Percentiles rank a stretch among this genome's conserved stretches.
Conservation (phyloP, 2,797 vertebrate species). For the Cryptoprocta ferox region DNA sequence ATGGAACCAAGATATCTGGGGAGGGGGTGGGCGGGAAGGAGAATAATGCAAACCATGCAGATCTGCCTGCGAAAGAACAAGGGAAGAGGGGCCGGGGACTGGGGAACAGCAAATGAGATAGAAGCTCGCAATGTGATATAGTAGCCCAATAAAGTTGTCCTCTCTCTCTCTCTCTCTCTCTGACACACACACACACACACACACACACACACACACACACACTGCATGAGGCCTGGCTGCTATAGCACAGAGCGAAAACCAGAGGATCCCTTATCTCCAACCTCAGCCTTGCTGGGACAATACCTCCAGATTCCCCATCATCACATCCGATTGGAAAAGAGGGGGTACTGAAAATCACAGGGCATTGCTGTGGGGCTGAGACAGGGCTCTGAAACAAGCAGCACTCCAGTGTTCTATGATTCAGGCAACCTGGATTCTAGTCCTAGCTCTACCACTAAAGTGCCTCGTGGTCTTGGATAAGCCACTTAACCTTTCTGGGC, state of each 20-base stretch:
- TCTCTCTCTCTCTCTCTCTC: background rate
- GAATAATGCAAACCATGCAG: slow-evolving; percentile 81
- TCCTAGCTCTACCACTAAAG: background rate
- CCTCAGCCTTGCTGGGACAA: background rate
- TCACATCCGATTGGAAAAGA: background rate
- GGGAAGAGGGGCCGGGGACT: slow-evolving; percentile 45
- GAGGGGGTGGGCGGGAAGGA: slow-evolving; percentile 56
- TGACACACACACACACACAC: background rate
- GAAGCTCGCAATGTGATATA: slow-evolving; percentile 77
- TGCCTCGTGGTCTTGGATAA: background rate
- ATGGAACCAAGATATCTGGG: slow-evolving; percentile 79
- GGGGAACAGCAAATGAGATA: slow-evolving; percentile 75
- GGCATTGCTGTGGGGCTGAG: background rate
- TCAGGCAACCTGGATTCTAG: background rate
- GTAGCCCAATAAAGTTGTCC: slow-evolving; percentile 50
- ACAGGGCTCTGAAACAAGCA: background rate
- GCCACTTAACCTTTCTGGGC: slow-evolving; percentile 15
- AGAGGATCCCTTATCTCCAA: background rate
- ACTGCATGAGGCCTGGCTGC: background rate
- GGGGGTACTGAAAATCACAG: background rate
- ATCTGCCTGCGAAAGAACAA: slow-evolving; percentile 70
- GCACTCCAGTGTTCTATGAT: background rate
- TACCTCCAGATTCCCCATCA: background rate
- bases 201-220: background rate
- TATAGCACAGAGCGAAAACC: background rate